Conservation (phyloP, 2,797 vertebrate genomes). For the Chelonia mydas region DNA sequence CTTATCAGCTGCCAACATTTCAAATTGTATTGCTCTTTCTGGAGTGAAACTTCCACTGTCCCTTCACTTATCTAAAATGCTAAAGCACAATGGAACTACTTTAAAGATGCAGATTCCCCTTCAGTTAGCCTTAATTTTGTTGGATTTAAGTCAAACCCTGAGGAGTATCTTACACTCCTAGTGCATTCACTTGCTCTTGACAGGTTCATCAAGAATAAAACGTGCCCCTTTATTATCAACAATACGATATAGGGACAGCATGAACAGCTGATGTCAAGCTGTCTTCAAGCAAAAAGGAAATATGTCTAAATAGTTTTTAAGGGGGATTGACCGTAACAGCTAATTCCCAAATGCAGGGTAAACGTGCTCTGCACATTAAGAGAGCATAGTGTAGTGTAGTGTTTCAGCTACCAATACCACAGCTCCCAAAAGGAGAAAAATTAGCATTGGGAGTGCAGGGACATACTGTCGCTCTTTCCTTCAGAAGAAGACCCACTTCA, state of each 20-base stretch:
- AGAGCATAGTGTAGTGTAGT: not conserved
- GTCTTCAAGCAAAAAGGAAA: conserved; percentile 8
- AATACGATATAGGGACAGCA: not conserved
- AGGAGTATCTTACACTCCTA: not conserved
- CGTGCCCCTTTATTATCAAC: not conserved
- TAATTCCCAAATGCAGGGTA: conserved; percentile 4
- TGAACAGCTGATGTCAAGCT: not conserved
- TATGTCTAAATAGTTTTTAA: conserved; percentile 24
- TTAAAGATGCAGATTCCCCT: conserved; percentile 57
- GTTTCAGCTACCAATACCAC: conserved; percentile 6
- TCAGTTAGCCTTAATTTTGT: conserved; percentile 43
- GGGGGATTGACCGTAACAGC: not conserved
- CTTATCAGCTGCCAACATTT: conserved; percentile 66
- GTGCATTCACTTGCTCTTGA: conserved; percentile 41
- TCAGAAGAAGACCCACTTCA: conserved; percentile 47
- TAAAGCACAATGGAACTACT: conserved; percentile 35
- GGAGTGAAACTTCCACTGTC: conserved; percentile 27
- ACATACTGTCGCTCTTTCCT: not conserved
- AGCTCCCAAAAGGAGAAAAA: conserved; percentile 19
- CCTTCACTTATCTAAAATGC: conserved; percentile 51
- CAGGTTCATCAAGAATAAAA: conserved; percentile 41
- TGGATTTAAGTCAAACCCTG: conserved; percentile 47
- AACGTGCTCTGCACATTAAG: conserved; percentile 16
- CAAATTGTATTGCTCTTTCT: conserved; percentile 37
- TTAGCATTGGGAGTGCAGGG: not conserved